Evolutionary conservation across 2,113 vertebrate genomes (phyloP), one percentile per base, ranked within the genome.

Genomic region (Strix aluco): DNA sequence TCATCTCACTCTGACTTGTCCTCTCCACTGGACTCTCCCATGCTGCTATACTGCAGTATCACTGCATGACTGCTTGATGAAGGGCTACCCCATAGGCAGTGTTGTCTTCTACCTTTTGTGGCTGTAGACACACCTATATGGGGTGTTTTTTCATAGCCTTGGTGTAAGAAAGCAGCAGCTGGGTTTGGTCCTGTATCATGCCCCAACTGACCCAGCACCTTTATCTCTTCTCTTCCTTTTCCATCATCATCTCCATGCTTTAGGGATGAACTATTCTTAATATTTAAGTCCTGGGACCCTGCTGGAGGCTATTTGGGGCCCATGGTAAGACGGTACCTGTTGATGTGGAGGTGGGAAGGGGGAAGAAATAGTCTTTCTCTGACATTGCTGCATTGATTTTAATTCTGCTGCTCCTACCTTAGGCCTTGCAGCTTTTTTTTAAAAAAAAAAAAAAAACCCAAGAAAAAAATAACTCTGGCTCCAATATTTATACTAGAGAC

Each of bases 401-500:
- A 38, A 38, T 55, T 32, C 73, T 66, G 19, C 42, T 87, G 20
- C 58, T 73, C 4, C 54, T 94, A 58, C 79, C 59, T 86, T 27
- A 85, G 77, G 29, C 46, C 72, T 93, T 62, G 23, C 26, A 72
- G n/a, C 1, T n/a, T 82, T 74, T 30, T 38, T 42, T 26, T 36
- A 42, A 42, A 42, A 42, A 42, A 42, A 42, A 42, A 42, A 42
- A 15, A 2, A n/a, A 66, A 59, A 16, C 66, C 11, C 25, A 62
- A 62, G 27, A 14, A 67, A 82, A 70, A 70, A 93, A 86, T 62
- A 92, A 63, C 58, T 69, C 17, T 72, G 54, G 8, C 81, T 90
- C 40, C 15, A 81, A 1, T 90, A 86, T 93, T 96, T 95, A 74
- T 92, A 51, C 63, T 77, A 58, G 59, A 93, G 44, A 38, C 82